phyloP scores from a whole-genome alignment of 2,888 invertebrate species.

The Noctua janthe region DNA sequence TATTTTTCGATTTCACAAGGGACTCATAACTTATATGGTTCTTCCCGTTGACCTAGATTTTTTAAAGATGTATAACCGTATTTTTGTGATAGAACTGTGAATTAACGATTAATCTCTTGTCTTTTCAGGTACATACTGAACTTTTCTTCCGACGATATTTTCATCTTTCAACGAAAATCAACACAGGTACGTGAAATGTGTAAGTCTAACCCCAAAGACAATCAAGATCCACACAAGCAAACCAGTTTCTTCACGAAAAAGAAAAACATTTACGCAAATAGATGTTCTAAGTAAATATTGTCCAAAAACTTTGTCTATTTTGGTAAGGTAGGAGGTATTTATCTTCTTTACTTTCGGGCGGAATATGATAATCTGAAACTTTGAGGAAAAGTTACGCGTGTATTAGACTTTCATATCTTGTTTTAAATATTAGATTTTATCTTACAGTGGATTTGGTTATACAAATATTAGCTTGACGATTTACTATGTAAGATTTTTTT shows the following conservation, averaged over 20 bases:
- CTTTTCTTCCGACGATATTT: background rate
- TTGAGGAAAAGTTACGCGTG: slow-evolving; percentile 24
- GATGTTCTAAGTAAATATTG: slow-evolving; percentile 6
- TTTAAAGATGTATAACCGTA: background rate
- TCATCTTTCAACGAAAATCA: background rate
- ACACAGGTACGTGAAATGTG: background rate
- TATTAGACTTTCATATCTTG: slow-evolving; percentile 45
- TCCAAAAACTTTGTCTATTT: slow-evolving; percentile 4
- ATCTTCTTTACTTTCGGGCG: slow-evolving; percentile 18
- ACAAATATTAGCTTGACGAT: slow-evolving; percentile 10
- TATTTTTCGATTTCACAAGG: too few species aligned
- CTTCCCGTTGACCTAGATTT: too few species aligned
- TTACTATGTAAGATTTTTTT: background rate
- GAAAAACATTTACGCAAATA: background rate
- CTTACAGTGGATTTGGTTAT: slow-evolving; percentile 1
- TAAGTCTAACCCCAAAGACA: background rate
- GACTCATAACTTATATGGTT: too few species aligned
- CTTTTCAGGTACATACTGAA: slow-evolving; percentile 25
- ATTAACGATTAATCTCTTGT: background rate
- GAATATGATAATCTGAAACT: slow-evolving; percentile 44
- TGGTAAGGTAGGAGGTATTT: slow-evolving; percentile 20
- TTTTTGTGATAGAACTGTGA: background rate
- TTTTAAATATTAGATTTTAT: slow-evolving; percentile 43
- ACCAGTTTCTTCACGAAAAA: background rate
- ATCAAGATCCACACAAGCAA: background rate